These are phyloP conservation scores for Bolborhynchus lineola DNA, from an alignment of 2,113 vertebrate species.

Conservation along the genomic window DNA sequence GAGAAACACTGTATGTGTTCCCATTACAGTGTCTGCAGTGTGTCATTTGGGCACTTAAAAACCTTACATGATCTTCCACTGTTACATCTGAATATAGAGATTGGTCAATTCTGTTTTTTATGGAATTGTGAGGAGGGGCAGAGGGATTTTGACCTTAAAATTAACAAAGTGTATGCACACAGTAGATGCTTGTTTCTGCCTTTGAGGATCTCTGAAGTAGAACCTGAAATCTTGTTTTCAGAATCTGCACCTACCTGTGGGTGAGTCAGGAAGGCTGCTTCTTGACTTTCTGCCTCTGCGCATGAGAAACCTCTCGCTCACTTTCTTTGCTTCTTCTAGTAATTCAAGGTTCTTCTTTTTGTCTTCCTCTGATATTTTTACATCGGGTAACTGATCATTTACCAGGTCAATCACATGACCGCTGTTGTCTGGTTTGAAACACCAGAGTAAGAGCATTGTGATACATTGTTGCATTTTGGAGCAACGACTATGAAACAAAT, in stretches of 20 bases:
- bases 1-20: background rate
- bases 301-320: slow-evolving; percentile 89
- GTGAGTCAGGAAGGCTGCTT: slow-evolving; percentile 84
- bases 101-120: background rate
- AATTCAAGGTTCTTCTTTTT: slow-evolving; percentile 93
- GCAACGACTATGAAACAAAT: background rate
- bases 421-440: slow-evolving; percentile 75
- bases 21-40: background rate
- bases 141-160: background rate
- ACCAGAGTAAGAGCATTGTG: background rate
- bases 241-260: slow-evolving; percentile 75
- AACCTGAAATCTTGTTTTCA: background rate
- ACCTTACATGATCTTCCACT: background rate
- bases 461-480: background rate
- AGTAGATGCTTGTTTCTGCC: background rate
- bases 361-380: slow-evolving; percentile 93
- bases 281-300: slow-evolving; percentile 89
- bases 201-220: background rate
- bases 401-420: slow-evolving; percentile 92
- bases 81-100: background rate
- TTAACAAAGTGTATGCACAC: background rate
- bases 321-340: slow-evolving; percentile 92
- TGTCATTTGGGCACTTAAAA: background rate
- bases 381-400: slow-evolving; percentile 89
- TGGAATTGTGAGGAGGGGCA: background rate